Evolutionary conservation across 2,888 invertebrate species (phyloP).

Genomic region (Melieria omissa): DNA sequence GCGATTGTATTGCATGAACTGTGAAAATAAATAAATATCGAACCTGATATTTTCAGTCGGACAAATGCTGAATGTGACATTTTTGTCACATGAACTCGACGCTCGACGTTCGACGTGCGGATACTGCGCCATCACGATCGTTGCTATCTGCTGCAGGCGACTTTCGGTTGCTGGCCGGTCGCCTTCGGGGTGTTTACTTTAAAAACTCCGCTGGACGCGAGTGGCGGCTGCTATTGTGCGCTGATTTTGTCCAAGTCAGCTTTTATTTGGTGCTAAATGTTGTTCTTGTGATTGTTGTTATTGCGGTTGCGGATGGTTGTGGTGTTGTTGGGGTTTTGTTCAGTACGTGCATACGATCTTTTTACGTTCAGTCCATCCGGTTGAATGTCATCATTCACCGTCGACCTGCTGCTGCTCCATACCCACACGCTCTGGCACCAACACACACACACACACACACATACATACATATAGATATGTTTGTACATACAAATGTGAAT

Average conservation of each 20-base stretch:
- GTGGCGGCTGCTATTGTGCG: no score
- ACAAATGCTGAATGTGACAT: constrained; percentile 57
- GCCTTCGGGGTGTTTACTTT: no score
- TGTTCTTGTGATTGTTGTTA: no score
- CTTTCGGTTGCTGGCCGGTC: no score
- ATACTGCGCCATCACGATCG: background rate
- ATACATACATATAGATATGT: no score
- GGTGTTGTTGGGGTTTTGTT: background rate
- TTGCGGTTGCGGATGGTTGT: background rate
- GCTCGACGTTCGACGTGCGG: background rate
- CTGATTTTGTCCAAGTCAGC: no score
- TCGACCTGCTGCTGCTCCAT: background rate
- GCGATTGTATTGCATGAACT: no score
- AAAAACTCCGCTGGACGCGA: no score
- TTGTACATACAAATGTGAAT: no score
- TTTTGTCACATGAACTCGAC: constrained; percentile 58
- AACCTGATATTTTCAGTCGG: constrained; percentile 32
- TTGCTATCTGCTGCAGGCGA: no score
- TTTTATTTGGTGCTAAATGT: no score
- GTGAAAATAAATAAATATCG: constrained; percentile 30
- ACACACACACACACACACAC: no score
- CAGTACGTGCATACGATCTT: background rate
- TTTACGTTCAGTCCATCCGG: background rate
- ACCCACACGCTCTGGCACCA: background rate
- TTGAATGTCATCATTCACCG: background rate